Evolutionary conservation across 2,888 invertebrate genomes (phyloP).

Genomic region (Calameuta idolon): DNA sequence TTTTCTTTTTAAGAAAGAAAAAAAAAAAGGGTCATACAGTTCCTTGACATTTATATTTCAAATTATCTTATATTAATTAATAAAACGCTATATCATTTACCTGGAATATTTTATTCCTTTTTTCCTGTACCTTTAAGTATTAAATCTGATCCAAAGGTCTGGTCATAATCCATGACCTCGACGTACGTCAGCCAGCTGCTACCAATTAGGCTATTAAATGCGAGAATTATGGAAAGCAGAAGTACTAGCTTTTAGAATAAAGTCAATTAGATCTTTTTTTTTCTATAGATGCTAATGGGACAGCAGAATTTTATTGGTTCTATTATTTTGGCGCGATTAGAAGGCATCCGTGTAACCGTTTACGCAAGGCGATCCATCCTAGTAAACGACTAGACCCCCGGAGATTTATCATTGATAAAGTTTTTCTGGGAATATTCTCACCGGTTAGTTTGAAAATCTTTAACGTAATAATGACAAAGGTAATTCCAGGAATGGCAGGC

Average conservation of each 20-base stretch:
- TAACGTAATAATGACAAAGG: not conserved
- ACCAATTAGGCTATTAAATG: conserved; percentile 51
- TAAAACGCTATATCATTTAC: conserved; percentile 57
- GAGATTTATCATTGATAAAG: not conserved
- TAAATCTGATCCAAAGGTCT: not conserved
- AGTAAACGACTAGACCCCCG: not conserved
- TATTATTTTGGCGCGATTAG: not conserved
- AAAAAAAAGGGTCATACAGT: conserved; percentile 58
- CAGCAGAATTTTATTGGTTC: not conserved
- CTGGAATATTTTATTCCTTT: conserved; percentile 16
- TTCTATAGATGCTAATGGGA: not conserved
- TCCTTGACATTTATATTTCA: conserved; percentile 62
- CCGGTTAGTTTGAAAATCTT: not conserved
- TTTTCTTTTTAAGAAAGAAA: conserved; percentile 51
- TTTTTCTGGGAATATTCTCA: not conserved
- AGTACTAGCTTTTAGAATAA: not conserved
- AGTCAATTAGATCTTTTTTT: not conserved
- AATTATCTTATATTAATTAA: conserved; percentile 60
- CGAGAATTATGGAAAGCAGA: conserved; percentile 56
- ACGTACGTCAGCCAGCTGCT: not conserved
- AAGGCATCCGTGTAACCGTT: not conserved
- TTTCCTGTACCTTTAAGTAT: not conserved
- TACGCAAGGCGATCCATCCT: not conserved
- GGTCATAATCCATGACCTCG: not conserved
- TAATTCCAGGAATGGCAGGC: not conserved